These are phyloP conservation scores for Latrodectus hesperus DNA, from an alignment of 2,888 invertebrate genomes.

Conservation along the genomic window DNA sequence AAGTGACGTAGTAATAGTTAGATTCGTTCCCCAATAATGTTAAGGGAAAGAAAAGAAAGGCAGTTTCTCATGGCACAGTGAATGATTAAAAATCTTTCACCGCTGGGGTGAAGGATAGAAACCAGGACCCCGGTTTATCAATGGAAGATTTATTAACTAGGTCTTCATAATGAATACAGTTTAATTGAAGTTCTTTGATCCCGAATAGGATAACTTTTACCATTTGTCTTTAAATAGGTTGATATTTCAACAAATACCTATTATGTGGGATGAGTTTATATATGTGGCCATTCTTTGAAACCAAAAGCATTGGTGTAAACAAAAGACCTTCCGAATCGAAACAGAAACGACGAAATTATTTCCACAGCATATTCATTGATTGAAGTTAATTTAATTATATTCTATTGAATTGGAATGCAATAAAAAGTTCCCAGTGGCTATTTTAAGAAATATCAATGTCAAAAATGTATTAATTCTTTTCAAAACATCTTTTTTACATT, in stretches of 20 bases:
- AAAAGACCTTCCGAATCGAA: background rate
- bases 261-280: background rate
- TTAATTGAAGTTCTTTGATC: background rate
- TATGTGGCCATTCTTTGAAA: background rate
- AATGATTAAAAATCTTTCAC: background rate
- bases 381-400: no score
- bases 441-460: no score
- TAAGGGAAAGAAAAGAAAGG: background rate
- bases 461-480: no score
- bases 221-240: background rate
- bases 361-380: no score
- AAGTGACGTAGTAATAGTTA: no score
- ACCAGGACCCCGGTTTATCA: background rate
- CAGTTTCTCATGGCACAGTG: background rate
- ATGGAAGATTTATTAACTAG: background rate
- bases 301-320: background rate
- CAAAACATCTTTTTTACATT: no score
- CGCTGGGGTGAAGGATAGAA: background rate
- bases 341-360: background rate
- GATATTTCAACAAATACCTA: background rate
- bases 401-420: no score
- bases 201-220: background rate
- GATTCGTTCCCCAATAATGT: background rate
- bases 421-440: no score
- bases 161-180: background rate